Evolutionary conservation across 53 echinoderm and acorn worm genomes (phyloP), one percentile per base, ranked within the genome.

Genomic region (Paracentrotus lividus): DNA sequence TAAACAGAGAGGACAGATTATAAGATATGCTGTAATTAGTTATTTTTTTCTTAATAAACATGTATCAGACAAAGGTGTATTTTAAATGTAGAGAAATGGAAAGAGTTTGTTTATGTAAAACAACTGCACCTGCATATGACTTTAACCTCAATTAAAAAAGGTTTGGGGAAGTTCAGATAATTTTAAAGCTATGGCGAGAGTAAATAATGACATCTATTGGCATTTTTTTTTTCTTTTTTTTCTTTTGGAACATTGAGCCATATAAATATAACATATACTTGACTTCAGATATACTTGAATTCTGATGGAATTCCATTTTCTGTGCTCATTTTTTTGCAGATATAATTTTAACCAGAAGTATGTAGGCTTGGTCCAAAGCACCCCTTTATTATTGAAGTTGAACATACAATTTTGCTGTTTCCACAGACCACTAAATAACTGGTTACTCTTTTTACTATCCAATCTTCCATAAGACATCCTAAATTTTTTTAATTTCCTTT

Each of bases 1-100:
- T 92, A 43, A 78, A 38, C 40, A 77, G 90, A 90, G 56, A 86
- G 53, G 18, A 86, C 34, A 86, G 86, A 56, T 86, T 86, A 86
- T 86, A 32, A 86, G 56, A 36, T 24, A 56, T 36, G 57, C 21
- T 56, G 86, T 86, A 55, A 86, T 81, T 81, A 81, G n/a, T 45
- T 81, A 81, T 81, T 81, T 81, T 69, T 81, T 72, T n/a, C n/a
- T n/a, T 12, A 33, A 67, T 67, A n/a, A n/a, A 81, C 24, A 45
- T 81, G 49, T 81, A 81, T 18, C 16, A 40, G 81, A 81, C 45
- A 81, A 81, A 21, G 81, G 47, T 81, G 81, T 47, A 45, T 81
- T 81, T 81, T 81, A 45, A 27, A 81, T 81, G 45, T 72, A 18
- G 72, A 38, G 5, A 5, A 72, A 8, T 13, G 64, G 64, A 29